Percentiles rank a stretch among this genome's conserved stretches.
These are phyloP conservation scores for Trypoxylus dichotomus DNA, from an alignment of 1,140 invertebrate genomes.

Conservation along the genomic window DNA sequence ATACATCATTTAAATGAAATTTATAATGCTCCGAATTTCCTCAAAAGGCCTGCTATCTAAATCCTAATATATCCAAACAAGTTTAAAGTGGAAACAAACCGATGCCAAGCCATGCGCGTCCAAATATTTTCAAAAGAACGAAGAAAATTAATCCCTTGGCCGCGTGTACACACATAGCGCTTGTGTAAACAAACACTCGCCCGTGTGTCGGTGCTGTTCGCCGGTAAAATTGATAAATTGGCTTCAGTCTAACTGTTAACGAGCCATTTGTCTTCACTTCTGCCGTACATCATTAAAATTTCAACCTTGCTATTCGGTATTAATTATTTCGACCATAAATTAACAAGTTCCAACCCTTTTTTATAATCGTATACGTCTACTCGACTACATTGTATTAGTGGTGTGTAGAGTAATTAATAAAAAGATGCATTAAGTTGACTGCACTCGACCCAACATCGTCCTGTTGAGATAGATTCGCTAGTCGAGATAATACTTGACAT, in stretches of 20 bases:
- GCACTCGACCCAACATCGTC: background rate
- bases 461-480: background rate
- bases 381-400: background rate
- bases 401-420: no score
- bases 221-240: constrained; percentile 39
- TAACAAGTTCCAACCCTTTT: constrained; percentile 23
- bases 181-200: constrained; percentile 28
- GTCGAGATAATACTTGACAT: background rate
- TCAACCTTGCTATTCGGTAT: constrained; percentile 25
- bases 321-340: constrained; percentile 29
- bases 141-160: background rate
- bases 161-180: background rate
- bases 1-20: no score
- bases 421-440: no score
- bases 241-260: constrained; percentile 36
- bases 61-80: background rate
- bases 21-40: no score
- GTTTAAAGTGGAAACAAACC: background rate
- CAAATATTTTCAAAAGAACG: background rate
- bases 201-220: constrained; percentile 26
- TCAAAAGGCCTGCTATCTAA: no score
- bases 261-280: constrained; percentile 39
- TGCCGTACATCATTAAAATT: constrained; percentile 31
- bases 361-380: background rate
- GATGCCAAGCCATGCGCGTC: background rate